A percentile compares a stretch with the other conserved stretches of the same genome.
Conservation (phyloP, 2,888 invertebrate genomes). For the Zygothrica quintamaculata region DNA sequence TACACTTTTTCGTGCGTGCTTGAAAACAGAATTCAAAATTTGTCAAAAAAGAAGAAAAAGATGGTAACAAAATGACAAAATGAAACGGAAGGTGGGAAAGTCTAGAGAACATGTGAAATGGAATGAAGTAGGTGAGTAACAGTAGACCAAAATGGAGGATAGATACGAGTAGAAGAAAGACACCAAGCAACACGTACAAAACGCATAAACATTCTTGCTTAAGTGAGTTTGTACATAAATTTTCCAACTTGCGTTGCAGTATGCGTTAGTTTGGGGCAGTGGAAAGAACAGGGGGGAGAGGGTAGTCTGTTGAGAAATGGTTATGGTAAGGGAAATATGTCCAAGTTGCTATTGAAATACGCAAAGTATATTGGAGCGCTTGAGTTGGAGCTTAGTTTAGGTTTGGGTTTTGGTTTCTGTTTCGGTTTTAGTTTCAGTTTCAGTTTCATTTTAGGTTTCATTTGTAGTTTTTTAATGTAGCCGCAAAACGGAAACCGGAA, state of each 20-base stretch:
- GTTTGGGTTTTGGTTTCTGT: conserved; percentile 35
- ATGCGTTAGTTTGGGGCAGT: conserved; percentile 21
- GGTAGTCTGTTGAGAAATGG: too few relatives aligned
- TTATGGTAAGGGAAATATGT: conserved; percentile 1
- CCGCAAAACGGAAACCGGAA: conserved; percentile 23
- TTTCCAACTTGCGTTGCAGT: conserved; percentile 76
- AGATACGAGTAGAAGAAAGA: conserved; percentile 75
- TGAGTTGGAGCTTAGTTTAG: conserved; percentile 45
- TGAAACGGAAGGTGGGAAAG: conserved; percentile 46
- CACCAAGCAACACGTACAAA: conserved; percentile 80
- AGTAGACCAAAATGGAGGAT: conserved; percentile 1
- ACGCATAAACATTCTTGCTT: conserved; percentile 83
- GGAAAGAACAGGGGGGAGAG: background rate
- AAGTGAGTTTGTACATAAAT: conserved; percentile 83
- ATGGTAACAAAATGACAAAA: conserved; percentile 68
- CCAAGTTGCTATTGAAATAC: conserved; percentile 38
- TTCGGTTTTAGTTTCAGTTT: conserved; percentile 35
- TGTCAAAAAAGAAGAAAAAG: conserved; percentile 34
- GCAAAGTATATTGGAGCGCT: conserved; percentile 40
- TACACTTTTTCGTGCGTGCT: conserved; percentile 62
- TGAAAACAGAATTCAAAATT: conserved; percentile 56
- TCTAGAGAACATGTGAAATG: conserved; percentile 7
- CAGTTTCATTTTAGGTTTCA: conserved; percentile 37
- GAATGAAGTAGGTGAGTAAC: background rate
- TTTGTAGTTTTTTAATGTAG: conserved; percentile 46